These are phyloP conservation scores for Acromyrmex charruanus DNA, from an alignment of 1,140 invertebrate species.

Conservation along the genomic window DNA sequence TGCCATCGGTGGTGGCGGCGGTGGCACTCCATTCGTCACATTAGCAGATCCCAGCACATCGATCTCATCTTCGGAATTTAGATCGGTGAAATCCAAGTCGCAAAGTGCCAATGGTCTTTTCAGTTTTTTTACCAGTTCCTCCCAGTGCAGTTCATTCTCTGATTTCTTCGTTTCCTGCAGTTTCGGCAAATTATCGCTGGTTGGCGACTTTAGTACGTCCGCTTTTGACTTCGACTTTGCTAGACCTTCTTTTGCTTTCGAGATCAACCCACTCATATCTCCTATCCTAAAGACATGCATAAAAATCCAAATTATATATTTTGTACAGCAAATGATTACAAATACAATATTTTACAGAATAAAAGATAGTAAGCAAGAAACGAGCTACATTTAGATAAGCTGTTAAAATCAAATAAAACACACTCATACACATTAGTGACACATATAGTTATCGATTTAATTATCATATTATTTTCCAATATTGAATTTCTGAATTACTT, in stretches of 20 bases:
- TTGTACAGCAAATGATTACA: background rate
- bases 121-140: constrained; percentile 93
- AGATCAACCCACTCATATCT: constrained; percentile 95
- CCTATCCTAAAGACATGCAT: constrained; percentile 87
- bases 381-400: background rate
- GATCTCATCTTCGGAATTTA: constrained; percentile 93
- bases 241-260: constrained; percentile 96
- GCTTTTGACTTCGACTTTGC: constrained; percentile 93
- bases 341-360: background rate
- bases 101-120: constrained; percentile 95
- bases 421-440: background rate
- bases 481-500: background rate
- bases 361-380: background rate
- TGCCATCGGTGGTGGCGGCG: constrained; percentile 90
- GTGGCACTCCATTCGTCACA: constrained; percentile 89
- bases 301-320: constrained; percentile 3
- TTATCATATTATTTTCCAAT: background rate
- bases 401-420: background rate
- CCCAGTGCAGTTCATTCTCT: constrained; percentile 98
- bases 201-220: constrained; percentile 90
- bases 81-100: constrained; percentile 98
- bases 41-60: constrained; percentile 89
- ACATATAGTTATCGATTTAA: background rate
- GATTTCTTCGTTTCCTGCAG: constrained; percentile 93
- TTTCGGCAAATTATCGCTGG: constrained; percentile 88